Conservation (phyloP, 2,113 vertebrate species). For the Laticauda colubrina region DNA sequence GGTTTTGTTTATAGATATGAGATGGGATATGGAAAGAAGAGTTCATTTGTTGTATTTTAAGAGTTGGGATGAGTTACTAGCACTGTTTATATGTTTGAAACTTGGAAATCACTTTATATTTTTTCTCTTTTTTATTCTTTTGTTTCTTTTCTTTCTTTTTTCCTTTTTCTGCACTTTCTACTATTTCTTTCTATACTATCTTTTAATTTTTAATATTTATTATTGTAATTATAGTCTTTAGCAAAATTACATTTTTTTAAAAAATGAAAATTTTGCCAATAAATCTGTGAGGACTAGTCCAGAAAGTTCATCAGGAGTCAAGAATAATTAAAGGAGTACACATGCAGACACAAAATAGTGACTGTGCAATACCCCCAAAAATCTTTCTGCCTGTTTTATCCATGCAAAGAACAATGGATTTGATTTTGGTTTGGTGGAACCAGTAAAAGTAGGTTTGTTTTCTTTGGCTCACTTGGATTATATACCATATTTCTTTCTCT, state of each 20-base stretch:
- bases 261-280: background rate
- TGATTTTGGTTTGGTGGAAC: background rate
- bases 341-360: background rate
- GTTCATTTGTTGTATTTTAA: background rate
- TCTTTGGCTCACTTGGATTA: background rate
- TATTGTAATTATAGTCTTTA: background rate
- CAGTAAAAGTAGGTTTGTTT: background rate
- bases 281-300: background rate
- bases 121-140: background rate
- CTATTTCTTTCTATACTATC: background rate
- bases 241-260: background rate
- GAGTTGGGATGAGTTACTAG: background rate
- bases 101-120: background rate
- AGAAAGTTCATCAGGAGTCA: background rate
- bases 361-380: background rate
- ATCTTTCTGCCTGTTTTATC: background rate
- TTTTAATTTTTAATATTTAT: background rate
- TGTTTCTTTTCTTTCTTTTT: background rate
- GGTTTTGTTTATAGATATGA: too few relatives aligned
- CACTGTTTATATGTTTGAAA: background rate
- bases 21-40: background rate
- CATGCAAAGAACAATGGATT: background rate
- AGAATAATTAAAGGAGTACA: background rate
- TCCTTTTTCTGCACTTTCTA: background rate
- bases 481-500: background rate